Percentiles rank a stretch among this genome's conserved stretches.
Conservation (phyloP, 2,888 invertebrate species). For the Megamerina dolium region DNA sequence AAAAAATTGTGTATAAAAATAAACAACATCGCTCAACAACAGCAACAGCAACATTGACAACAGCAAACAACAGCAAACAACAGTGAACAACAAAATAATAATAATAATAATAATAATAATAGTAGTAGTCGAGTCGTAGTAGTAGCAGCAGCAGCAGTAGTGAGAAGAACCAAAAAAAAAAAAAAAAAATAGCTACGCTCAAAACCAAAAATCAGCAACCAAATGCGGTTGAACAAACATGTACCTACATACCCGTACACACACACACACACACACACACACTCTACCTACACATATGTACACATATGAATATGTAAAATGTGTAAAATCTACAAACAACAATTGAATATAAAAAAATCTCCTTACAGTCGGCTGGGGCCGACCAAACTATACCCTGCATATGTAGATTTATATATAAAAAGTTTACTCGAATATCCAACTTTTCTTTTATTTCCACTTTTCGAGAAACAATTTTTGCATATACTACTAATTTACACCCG, state of each 20-base stretch:
- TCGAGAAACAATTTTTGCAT: too few species aligned
- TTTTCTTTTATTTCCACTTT: too few species aligned
- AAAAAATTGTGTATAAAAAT: too few species aligned
- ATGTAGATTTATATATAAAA: too few species aligned
- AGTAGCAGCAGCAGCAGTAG: conserved; percentile 7
- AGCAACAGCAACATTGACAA: conserved; percentile 9
- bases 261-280: conserved; percentile 15
- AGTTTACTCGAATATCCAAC: too few species aligned
- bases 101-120: conserved; percentile 20
- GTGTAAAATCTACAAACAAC: too few species aligned
- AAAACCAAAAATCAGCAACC: conserved; percentile 46
- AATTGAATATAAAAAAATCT: too few species aligned
- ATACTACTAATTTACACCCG: too few species aligned
- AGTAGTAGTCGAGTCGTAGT: neutral
- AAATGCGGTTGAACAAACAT: conserved; percentile 32
- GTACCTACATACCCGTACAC: too few species aligned
- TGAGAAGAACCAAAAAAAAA: conserved; percentile 6
- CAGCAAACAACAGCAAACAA: neutral
- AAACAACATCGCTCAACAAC: conserved; percentile 8
- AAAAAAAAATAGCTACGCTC: conserved; percentile 7
- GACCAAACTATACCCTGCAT: too few species aligned
- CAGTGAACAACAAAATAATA: conserved; percentile 15
- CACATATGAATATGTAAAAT: conserved; percentile 24
- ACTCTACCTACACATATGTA: too few species aligned
- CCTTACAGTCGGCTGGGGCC: too few species aligned